These are phyloP conservation scores for Apostichopus parvimensis DNA, from an alignment of 35 echinoderm and acorn worm species.

Conservation along the genomic window DNA sequence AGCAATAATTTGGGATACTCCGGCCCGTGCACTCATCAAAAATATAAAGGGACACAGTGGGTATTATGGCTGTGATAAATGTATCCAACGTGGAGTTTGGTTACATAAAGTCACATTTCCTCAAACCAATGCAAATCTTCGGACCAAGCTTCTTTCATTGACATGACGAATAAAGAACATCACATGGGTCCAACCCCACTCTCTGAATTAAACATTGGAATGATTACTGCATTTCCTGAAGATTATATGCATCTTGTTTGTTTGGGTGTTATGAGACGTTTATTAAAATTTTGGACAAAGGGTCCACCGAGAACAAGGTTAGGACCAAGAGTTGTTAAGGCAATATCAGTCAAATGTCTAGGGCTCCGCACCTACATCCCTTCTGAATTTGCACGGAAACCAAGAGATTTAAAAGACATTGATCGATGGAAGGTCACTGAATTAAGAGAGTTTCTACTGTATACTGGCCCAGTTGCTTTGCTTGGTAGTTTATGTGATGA, in stretches of 20 bases:
- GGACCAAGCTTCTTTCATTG: background rate
- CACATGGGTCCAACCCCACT: conserved; percentile 42
- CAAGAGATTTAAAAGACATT: conserved; percentile 29
- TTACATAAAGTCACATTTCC: conserved; percentile 45
- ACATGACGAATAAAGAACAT: conserved; percentile 41
- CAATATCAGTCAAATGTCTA: conserved; percentile 28
- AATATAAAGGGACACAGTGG: conserved; percentile 51
- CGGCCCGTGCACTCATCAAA: conserved; percentile 70
- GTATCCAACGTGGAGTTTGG: conserved; percentile 51
- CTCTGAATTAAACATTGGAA: background rate
- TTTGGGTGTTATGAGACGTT: conserved; percentile 53
- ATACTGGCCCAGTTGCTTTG: conserved; percentile 58
- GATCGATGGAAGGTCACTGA: conserved; percentile 78
- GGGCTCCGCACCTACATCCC: conserved; percentile 1
- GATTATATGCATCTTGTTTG: conserved; percentile 88
- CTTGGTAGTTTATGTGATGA: conserved; percentile 38
- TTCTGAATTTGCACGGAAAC: conserved; percentile 67
- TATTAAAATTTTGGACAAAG: conserved; percentile 61
- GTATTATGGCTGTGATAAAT: conserved; percentile 65
- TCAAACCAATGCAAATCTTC: background rate
- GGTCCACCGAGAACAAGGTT: conserved; percentile 54
- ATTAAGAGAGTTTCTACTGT: conserved; percentile 66
- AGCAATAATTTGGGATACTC: conserved; percentile 77
- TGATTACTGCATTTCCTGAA: conserved; percentile 57
- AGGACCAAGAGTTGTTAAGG: background rate